Evolutionary conservation across 2,113 vertebrate species (phyloP).

Genomic region (Clarias batrachus): DNA sequence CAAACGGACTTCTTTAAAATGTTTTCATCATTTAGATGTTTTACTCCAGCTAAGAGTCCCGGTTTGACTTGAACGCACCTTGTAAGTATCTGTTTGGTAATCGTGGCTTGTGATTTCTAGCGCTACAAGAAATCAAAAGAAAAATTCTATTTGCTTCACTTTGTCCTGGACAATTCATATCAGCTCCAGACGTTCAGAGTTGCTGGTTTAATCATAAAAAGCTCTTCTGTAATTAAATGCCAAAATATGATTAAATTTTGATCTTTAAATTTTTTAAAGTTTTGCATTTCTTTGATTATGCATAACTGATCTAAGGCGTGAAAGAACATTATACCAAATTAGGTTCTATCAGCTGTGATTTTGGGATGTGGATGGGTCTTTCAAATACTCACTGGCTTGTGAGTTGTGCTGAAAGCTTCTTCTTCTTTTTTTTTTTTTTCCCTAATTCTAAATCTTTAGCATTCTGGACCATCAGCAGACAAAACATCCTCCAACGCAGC

Average conservation of each 20-base stretch:
- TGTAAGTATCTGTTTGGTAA: not conserved
- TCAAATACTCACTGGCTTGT: not conserved
- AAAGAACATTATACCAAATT: not conserved
- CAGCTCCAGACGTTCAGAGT: not conserved
- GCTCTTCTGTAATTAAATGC: not conserved
- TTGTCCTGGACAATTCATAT: not conserved
- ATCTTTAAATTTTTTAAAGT: not conserved
- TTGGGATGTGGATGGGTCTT: not conserved
- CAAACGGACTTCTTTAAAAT: too few relatives aligned
- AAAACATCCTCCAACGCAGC: conserved; percentile 32
- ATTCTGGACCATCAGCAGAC: conserved; percentile 27
- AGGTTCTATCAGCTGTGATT: not conserved
- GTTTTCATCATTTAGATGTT: too few relatives aligned
- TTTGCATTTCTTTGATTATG: not conserved
- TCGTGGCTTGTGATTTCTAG: not conserved
- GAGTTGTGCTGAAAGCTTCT: conserved; percentile 8
- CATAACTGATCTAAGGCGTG: not conserved
- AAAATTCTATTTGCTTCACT: not conserved
- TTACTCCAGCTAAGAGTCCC: too few relatives aligned
- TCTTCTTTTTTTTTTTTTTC: conserved; percentile 3
- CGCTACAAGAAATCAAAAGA: not conserved
- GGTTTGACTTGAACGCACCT: too few relatives aligned
- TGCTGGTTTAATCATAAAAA: not conserved
- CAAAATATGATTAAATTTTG: not conserved
- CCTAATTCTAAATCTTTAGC: conserved; percentile 22